A percentile compares a stretch with the other conserved stretches of the same genome.
Conservation (phyloP, 2,888 invertebrate genomes). For the Leucoptera coffeella region DNA sequence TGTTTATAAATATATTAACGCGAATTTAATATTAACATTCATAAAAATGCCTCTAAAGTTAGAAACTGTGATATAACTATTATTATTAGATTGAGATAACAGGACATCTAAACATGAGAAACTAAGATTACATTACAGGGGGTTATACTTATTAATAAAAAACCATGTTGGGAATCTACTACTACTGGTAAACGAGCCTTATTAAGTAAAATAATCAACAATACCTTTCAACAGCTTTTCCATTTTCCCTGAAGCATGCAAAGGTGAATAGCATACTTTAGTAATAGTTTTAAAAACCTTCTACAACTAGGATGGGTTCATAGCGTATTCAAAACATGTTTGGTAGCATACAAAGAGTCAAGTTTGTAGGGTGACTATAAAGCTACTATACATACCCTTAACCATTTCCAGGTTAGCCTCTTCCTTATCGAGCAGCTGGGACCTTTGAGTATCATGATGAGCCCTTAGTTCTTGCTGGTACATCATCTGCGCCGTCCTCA, state of each 20-base stretch:
- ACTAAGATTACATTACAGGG: background rate
- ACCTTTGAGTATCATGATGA: constrained; percentile 83
- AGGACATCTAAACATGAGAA: background rate
- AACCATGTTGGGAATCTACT: background rate
- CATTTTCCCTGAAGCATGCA: constrained; percentile 61
- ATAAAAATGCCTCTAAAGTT: no score
- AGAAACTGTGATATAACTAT: no score
- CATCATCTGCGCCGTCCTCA: constrained; percentile 75
- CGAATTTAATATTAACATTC: no score
- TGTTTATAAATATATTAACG: no score
- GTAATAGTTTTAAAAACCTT: no score
- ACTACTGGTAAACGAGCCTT: background rate
- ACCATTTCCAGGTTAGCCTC: constrained; percentile 90
- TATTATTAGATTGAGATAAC: no score
- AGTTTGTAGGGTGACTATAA: constrained; percentile 1
- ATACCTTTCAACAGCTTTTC: constrained; percentile 64
- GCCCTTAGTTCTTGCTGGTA: constrained; percentile 84
- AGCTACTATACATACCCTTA: constrained; percentile 69
- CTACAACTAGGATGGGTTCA: no score
- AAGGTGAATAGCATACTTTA: constrained; percentile 33
- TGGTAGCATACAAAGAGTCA: constrained; percentile 1
- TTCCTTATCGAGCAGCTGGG: constrained; percentile 75
- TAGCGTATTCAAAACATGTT: no score
- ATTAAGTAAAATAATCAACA: constrained; percentile 17
- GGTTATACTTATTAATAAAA: background rate